phyloP scores from a whole-genome alignment of 1,140 invertebrate species.

The Brachionus koreanus region DNA sequence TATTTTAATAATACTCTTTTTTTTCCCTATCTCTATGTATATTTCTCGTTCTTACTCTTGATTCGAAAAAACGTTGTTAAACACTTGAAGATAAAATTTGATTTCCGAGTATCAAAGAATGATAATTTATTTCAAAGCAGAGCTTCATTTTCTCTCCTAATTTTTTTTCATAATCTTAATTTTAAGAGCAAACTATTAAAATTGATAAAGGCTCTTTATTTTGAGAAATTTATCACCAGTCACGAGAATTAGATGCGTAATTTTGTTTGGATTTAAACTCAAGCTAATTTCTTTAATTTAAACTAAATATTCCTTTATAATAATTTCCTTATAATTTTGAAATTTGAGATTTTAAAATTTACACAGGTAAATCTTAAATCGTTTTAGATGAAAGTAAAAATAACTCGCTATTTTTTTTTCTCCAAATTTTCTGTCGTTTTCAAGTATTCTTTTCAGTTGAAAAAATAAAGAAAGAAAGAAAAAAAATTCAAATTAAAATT shows the following conservation, averaged over 20 bases:
- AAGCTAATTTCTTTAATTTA: neutral
- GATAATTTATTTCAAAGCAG: neutral
- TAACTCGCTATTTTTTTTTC: neutral
- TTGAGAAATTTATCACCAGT: slow-evolving; percentile 37
- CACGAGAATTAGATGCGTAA: neutral
- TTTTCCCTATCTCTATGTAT: neutral
- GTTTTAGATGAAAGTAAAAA: neutral
- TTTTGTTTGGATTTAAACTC: neutral
- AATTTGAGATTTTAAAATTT: slow-evolving; percentile 29
- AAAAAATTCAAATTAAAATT: neutral
- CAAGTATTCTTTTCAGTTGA: slow-evolving; percentile 12
- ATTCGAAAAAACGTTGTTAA: neutral
- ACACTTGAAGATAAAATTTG: slow-evolving; percentile 12
- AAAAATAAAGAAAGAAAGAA: neutral
- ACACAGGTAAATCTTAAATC: slow-evolving; percentile 35
- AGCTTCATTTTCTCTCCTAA: neutral
- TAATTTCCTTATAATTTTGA: slow-evolving; percentile 29
- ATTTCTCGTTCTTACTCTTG: neutral
- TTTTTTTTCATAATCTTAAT: slow-evolving; percentile 12
- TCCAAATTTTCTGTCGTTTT: slow-evolving; percentile 8
- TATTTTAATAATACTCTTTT: neutral
- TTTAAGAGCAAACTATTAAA: neutral
- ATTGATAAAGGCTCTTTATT: neutral
- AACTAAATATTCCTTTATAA: neutral
- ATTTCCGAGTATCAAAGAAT: slow-evolving; percentile 30